These are phyloP conservation scores for Microctonus brassicae DNA, from an alignment of 2,888 invertebrate species.

Conservation along the genomic window DNA sequence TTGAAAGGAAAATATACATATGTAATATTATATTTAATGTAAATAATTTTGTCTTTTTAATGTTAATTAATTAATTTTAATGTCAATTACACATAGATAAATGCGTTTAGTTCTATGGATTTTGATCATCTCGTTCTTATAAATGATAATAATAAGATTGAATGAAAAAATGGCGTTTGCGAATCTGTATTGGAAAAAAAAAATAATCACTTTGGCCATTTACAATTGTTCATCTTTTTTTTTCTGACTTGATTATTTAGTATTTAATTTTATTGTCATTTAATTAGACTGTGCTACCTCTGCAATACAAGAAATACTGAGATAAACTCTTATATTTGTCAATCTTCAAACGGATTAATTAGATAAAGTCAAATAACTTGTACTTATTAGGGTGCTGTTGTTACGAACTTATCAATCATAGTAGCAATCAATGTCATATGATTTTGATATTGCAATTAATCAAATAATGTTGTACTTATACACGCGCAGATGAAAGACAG, in stretches of 20 bases:
- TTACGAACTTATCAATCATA: conserved; percentile 8
- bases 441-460: conserved; percentile 31
- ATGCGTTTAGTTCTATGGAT: not conserved
- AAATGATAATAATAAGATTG: not conserved
- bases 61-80: not conserved
- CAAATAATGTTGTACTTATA: conserved; percentile 18
- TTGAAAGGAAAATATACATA: not conserved
- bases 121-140: not conserved
- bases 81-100: not conserved
- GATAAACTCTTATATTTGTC: too few species aligned
- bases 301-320: conserved; percentile 25
- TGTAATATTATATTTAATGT: not conserved
- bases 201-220: not conserved
- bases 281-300: conserved; percentile 26
- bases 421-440: conserved; percentile 31
- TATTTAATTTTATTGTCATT: not conserved
- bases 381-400: conserved; percentile 5
- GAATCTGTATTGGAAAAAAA: not conserved
- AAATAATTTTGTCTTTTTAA: not conserved
- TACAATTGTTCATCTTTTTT: not conserved
- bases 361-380: not conserved
- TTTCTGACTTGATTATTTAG: not conserved
- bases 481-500: not conserved
- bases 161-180: not conserved
- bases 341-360: conserved; percentile 15